Evolutionary conservation across 2,113 vertebrate genomes (phyloP).

Genomic region (Myrmecophaga tridactyla): DNA sequence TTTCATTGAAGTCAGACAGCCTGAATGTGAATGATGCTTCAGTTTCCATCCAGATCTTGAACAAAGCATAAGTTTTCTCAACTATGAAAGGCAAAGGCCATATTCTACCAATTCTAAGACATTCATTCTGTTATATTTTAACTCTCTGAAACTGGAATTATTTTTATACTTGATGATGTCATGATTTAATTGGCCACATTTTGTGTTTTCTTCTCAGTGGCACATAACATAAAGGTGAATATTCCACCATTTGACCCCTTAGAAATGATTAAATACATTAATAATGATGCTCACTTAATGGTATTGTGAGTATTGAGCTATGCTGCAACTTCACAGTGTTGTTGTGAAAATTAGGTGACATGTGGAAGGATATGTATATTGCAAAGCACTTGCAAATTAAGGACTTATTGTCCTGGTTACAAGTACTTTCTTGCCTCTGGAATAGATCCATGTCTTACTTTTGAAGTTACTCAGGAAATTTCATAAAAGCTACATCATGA

Average conservation of each 20-base stretch:
- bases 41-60: neutral
- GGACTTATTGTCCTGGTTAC: neutral
- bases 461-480: neutral
- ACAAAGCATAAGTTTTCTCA: neutral
- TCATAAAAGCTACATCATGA: neutral
- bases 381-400: neutral
- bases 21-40: neutral
- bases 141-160: neutral
- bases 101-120: neutral
- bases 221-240: neutral
- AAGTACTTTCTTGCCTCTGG: neutral
- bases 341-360: neutral
- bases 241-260: neutral
- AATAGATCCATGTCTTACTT: neutral
- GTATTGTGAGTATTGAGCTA: neutral
- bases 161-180: neutral
- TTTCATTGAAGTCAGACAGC: neutral
- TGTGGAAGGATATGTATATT: rapidly evolving
- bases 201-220: conserved; percentile 19
- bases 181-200: neutral
- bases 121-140: neutral
- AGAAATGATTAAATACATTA: neutral
- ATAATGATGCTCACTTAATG: neutral
- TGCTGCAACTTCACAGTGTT: neutral
- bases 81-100: neutral